Evolutionary conservation across 2,797 vertebrate genomes (phyloP).

Genomic region (Epinephelus coioides): DNA sequence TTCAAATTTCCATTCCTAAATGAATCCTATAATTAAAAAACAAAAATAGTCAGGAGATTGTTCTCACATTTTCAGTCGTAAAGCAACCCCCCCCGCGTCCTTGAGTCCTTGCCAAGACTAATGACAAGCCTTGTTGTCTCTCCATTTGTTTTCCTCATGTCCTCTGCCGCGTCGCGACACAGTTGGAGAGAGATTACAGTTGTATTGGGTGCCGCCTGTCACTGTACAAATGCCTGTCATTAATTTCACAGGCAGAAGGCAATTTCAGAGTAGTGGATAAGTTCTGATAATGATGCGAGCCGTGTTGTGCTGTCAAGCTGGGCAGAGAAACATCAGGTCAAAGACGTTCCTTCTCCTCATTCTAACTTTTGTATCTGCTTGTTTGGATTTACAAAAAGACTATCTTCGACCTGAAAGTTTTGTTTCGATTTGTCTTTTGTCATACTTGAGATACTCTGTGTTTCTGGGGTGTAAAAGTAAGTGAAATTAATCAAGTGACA

Average conservation of each 20-base stretch:
- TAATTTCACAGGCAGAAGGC: conserved; percentile 79
- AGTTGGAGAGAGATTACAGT: conserved; percentile 79
- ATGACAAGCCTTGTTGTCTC: conserved; percentile 70
- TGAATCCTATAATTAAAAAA: conserved; percentile 48
- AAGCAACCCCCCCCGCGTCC: conserved; percentile 41
- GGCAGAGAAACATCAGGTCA: conserved; percentile 57
- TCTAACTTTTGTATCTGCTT: conserved; percentile 16
- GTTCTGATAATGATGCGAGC: conserved; percentile 70
- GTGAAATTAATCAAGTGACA: conserved; percentile 10
- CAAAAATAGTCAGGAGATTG: conserved; percentile 34
- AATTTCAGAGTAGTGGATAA: conserved; percentile 76
- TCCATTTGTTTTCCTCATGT: conserved; percentile 75
- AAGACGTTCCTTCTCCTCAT: conserved; percentile 27
- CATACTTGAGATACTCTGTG: neutral
- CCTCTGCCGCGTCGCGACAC: conserved; percentile 62
- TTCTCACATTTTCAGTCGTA: conserved; percentile 22
- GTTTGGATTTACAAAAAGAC: neutral
- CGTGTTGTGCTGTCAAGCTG: conserved; percentile 47
- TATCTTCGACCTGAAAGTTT: conserved; percentile 21
- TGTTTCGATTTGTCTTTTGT: conserved; percentile 9
- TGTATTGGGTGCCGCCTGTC: conserved; percentile 78
- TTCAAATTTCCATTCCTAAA: conserved; percentile 43
- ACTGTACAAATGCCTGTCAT: conserved; percentile 81
- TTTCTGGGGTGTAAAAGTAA: neutral
- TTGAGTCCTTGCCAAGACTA: conserved; percentile 65